Percentiles rank a stretch among this genome's conserved stretches.
Conservation (phyloP, 1,140 invertebrate species). For the Bombus sylvicola region DNA sequence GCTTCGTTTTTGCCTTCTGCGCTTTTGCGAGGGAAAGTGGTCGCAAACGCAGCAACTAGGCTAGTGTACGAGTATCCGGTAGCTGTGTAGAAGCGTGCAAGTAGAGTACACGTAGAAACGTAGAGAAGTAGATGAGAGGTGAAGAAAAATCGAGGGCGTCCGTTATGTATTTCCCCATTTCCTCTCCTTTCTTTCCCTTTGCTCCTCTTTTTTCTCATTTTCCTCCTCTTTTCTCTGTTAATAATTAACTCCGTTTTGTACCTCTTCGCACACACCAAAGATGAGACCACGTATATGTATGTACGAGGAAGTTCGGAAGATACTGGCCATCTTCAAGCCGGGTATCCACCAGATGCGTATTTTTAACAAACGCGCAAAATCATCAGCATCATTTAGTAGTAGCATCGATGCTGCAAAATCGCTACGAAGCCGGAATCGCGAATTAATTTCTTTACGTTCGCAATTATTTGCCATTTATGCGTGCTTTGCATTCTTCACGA, state of each 20-base stretch:
- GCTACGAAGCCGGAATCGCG: too few species aligned
- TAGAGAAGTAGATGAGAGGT: conserved; percentile 45
- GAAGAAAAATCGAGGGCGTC: conserved; percentile 49
- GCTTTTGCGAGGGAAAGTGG: not conserved
- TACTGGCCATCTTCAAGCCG: not conserved
- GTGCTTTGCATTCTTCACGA: too few species aligned
- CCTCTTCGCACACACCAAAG: not conserved
- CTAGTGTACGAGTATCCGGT: conserved; percentile 14
- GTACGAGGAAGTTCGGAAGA: not conserved
- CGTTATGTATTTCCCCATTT: too few species aligned
- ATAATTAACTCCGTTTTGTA: not conserved
- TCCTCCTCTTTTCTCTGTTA: not conserved
- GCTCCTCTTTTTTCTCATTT: not conserved
- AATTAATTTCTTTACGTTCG: too few species aligned
- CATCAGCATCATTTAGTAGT: too few species aligned
- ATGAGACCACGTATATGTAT: not conserved
- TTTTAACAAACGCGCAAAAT: too few species aligned
- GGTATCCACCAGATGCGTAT: not conserved
- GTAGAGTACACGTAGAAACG: conserved; percentile 38
- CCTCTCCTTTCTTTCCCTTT: not conserved
- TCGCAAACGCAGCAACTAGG: not conserved
- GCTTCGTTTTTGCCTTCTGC: not conserved
- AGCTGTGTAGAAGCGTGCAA: conserved; percentile 14
- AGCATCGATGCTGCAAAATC: too few species aligned
- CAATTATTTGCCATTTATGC: too few species aligned